phyloP scores from a whole-genome alignment of 2,888 invertebrate genomes.

The Serrognathus titanus region DNA sequence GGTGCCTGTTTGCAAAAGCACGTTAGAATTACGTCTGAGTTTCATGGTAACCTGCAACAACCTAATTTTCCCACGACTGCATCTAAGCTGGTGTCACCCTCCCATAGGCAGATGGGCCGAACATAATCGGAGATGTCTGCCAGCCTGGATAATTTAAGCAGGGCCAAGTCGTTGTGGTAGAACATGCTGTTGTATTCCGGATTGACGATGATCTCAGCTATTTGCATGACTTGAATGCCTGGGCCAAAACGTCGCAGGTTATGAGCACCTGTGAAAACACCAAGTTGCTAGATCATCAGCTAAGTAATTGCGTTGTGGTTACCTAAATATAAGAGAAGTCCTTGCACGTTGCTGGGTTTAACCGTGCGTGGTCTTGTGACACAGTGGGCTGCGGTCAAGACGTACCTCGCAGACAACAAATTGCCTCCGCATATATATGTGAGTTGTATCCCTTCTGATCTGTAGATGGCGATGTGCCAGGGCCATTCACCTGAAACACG shows the following conservation, averaged over 20 bases:
- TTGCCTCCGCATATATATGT: conserved; percentile 44
- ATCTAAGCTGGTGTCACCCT: conserved; percentile 28
- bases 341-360: conserved; percentile 36
- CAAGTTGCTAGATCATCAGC: background rate
- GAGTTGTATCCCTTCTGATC: conserved; percentile 44
- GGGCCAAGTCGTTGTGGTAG: conserved; percentile 41
- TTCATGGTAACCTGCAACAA: too few species aligned
- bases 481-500: conserved; percentile 42
- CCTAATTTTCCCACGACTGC: conserved; percentile 30
- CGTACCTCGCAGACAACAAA: conserved; percentile 34
- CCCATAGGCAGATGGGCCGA: conserved; percentile 44
- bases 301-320: conserved; percentile 18
- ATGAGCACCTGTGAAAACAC: conserved; percentile 34
- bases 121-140: conserved; percentile 41
- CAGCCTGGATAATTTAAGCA: conserved; percentile 34
- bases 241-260: conserved; percentile 46
- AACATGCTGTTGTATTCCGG: conserved; percentile 37
- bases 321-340: conserved; percentile 44
- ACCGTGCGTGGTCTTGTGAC: conserved; percentile 37
- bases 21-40: too few species aligned
- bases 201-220: conserved; percentile 37
- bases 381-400: conserved; percentile 45
- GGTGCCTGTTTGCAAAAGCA: conserved; percentile 34
- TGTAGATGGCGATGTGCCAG: conserved; percentile 66
- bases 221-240: conserved; percentile 42